Conservation (phyloP, 2,797 vertebrate species). For the Bovichtus variegatus region DNA sequence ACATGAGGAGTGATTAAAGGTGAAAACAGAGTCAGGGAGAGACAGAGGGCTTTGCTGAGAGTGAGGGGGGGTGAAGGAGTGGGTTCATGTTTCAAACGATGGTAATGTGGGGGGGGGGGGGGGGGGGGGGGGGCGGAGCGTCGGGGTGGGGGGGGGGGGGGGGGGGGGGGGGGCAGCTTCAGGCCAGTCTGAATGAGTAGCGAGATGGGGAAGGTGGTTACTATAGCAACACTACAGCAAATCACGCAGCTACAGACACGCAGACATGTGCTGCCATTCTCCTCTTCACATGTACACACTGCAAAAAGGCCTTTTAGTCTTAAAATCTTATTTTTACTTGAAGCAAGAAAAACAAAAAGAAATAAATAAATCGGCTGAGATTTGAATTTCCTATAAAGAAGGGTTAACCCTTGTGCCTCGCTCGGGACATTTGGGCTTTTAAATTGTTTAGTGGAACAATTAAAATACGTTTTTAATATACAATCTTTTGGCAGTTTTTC, state of each 20-base stretch:
- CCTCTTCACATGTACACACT: slow-evolving; percentile 65
- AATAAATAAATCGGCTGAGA: no score
- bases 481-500: no score
- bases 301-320: slow-evolving; percentile 67
- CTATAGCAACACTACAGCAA: slow-evolving; percentile 79
- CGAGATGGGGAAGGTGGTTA: slow-evolving; percentile 70
- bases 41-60: slow-evolving; percentile 39
- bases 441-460: no score
- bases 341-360: slow-evolving; percentile 23
- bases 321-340: slow-evolving; percentile 16
- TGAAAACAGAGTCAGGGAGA: slow-evolving; percentile 39
- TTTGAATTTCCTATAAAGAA: slow-evolving; percentile 22
- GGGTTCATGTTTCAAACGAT: slow-evolving; percentile 55
- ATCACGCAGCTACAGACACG: slow-evolving; percentile 61
- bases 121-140: slow-evolving; percentile 36
- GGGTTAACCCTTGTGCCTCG: no score
- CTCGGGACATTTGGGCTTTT: no score
- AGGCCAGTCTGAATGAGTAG: slow-evolving; percentile 73
- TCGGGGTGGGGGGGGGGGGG: slow-evolving; percentile 15
- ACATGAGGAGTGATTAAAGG: slow-evolving; percentile 43
- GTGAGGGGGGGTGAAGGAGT: slow-evolving; percentile 31
- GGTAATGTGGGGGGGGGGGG: slow-evolving; percentile 22
- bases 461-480: no score
- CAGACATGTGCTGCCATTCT: slow-evolving; percentile 58
- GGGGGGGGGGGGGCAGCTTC: slow-evolving; percentile 53